phyloP scores from a whole-genome alignment of 2,113 vertebrate species.

The Mirounga angustirostris region DNA sequence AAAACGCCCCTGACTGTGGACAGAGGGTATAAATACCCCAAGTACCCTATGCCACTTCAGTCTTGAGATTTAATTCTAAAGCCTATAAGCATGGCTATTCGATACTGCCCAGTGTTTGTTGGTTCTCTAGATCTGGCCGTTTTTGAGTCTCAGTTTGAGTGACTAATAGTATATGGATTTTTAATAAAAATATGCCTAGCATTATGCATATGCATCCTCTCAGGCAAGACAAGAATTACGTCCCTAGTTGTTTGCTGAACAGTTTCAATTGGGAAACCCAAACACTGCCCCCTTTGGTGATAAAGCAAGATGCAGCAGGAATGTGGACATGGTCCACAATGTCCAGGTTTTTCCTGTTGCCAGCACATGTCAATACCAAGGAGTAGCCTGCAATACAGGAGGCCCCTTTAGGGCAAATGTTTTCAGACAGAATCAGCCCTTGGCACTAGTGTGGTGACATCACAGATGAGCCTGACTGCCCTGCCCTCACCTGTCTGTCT shows the following conservation, averaged over 20 bases:
- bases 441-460: neutral
- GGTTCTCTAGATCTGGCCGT: neutral
- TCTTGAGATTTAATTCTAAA: constrained; percentile 39
- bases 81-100: neutral
- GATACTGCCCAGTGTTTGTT: neutral
- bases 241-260: neutral
- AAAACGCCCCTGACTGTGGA: neutral
- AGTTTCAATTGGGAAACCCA: neutral
- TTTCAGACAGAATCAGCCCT: neutral
- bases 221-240: neutral
- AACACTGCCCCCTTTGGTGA: neutral
- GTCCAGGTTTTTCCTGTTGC: neutral
- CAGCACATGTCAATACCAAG: neutral
- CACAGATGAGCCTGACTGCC: neutral
- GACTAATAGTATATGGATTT: neutral
- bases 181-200: neutral
- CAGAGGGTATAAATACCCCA: neutral
- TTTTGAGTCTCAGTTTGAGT: neutral
- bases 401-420: neutral
- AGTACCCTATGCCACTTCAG: neutral
- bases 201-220: neutral
- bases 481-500: neutral
- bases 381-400: neutral
- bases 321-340: neutral
- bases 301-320: neutral